Evolutionary conservation across 2,113 vertebrate genomes (phyloP), one percentile per base, ranked within the genome.

Genomic region (Setophaga petechia): DNA sequence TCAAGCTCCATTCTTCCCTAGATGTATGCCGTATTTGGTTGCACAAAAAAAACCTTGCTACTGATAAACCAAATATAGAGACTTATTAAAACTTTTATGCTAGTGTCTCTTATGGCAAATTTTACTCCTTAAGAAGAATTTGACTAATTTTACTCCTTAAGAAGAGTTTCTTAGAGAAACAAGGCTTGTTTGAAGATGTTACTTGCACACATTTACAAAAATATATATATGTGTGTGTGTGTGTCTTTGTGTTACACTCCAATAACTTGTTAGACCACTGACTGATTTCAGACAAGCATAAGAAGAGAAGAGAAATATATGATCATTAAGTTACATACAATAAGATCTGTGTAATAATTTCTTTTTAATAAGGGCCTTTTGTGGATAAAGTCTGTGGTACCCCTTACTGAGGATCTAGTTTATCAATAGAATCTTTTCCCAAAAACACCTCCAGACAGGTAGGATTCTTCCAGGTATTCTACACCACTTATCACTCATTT

Each of bases 141-240:
- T 75, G 46, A 77, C 11, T 44, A 61, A 43, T 52, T 77, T 72
- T 72, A 25, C 17, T 24, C 3, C 49, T 57, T 15, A 44, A 19
- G 27, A 80, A 65, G 11, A 52, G 5, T 72, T 91, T 77, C 51
- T 73, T 55, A 44, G 16, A 25, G 15, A 41, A 89, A 51, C 7
- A 63, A 82, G 39, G 20, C 10, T 88, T 63, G 9, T 55, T 39
- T 67, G 72, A 84, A 93, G 61, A 31, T 51, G 33, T 11, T 57
- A 35, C 7, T 59, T 39, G 19, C 21, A 54, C 9, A 31, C 8
- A 23, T 28, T n/a, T 74, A 41, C 19, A 49, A 25, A 22, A 39
- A 3, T 21, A 3, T 31, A 3, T 35, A 1, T n/a, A 5, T 35
- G 11, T 37, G 6, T 21, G 11, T 27, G 19, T 15, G 11, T 68